Evolutionary conservation across 2,888 invertebrate genomes (phyloP), one percentile per base, ranked within the genome.

Genomic region (Platynereis dumerilii): DNA sequence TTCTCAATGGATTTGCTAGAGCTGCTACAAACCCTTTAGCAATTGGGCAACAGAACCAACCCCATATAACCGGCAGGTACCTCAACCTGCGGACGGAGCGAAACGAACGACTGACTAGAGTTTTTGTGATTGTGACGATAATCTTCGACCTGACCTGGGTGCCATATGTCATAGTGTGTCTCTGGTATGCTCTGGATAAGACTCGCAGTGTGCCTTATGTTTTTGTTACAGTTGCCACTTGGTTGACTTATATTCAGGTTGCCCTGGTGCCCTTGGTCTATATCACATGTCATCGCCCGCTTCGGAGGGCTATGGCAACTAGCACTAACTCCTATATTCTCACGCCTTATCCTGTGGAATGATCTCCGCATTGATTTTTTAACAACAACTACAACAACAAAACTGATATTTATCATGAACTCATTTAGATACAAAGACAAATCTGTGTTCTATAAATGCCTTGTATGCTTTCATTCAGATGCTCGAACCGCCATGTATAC

Each of bases 51-150:
- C 62, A 48, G 3, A 75, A 72, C 54, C 69, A 75, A 42, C 72
- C 74, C 0, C 61, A 61, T 54, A 62, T 62, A 24, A 48, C 62
- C 1, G 56, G 62, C 10, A 29, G 56, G 10, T 62, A 54, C 45
- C 59, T 65, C n/a, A 77, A 75, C 63, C 68, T 77, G 58, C 71
- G 76, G 28, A 72, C 71, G n/a, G 68, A 74, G 17, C 34, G 45
- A 15, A 79, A 78, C 59, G 80, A 79, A 59, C 78, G 79, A 64
- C 69, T 80, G 28, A 77, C 77, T 3, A 65, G 78, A 34, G 67
- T 78, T 17, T 80, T 79, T 63, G 76, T 79, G 48, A 52, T 76
- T 1, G 70, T 78, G 29, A 78, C 78, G 17, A 26, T 76, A 20
- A 67, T 72, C 15, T 78, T 75, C 64, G 69, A 72, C 20, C 20